Conservation (phyloP, 1,140 invertebrate genomes). For the Aphelinus certus region DNA sequence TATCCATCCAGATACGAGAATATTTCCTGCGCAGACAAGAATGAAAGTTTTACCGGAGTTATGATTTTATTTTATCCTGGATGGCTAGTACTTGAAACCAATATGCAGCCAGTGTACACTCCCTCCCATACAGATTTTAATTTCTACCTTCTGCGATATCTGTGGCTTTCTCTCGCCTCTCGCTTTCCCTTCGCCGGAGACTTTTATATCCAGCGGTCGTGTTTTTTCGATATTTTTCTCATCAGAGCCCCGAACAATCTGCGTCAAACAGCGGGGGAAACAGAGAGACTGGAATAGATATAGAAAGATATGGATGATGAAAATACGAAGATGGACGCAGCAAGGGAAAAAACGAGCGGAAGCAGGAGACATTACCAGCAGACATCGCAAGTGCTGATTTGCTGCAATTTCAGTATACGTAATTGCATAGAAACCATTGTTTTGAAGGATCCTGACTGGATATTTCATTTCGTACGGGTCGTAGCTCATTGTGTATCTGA, state of each 20-base stretch:
- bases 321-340: background rate
- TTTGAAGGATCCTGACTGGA: too few species aligned
- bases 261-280: constrained; percentile 1
- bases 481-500: too few species aligned
- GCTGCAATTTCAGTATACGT: too few species aligned
- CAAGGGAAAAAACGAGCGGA: background rate
- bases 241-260: constrained; percentile 18
- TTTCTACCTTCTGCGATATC: background rate
- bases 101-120: too few species aligned
- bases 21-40: too few species aligned
- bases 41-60: too few species aligned
- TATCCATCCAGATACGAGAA: too few species aligned
- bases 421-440: too few species aligned
- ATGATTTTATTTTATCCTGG: too few species aligned
- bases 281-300: background rate
- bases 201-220: constrained; percentile 6
- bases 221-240: constrained; percentile 27
- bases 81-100: too few species aligned
- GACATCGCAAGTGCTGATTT: background rate
- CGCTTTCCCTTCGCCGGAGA: background rate
- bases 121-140: too few species aligned
- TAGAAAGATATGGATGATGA: constrained; percentile 14
- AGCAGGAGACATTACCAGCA: constrained; percentile 5
- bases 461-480: too few species aligned
- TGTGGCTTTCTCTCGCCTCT: background rate